Conservation (phyloP, 2,113 vertebrate genomes). For the Perognathus longimembris region DNA sequence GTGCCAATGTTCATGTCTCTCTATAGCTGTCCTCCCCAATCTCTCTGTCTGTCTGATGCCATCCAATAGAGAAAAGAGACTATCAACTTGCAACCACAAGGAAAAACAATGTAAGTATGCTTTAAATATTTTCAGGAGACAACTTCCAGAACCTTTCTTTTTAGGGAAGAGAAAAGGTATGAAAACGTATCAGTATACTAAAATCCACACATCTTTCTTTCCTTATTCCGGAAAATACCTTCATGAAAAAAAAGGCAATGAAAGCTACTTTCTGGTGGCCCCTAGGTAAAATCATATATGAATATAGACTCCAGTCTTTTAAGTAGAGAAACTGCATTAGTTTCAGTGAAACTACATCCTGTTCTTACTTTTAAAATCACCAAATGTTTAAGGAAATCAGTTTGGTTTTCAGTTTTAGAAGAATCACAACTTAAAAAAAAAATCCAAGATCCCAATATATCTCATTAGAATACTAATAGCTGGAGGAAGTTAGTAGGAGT, state of each 20-base stretch:
- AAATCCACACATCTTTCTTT: background rate
- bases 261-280: slow-evolving; percentile 18
- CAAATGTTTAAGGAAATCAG: too few species aligned
- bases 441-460: background rate
- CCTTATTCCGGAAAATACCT: slow-evolving; percentile 5
- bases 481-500: background rate
- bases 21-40: accelerated
- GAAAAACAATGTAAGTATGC: background rate
- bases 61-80: background rate
- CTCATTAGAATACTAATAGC: background rate
- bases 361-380: slow-evolving; percentile 50
- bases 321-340: background rate
- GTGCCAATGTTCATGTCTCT: background rate
- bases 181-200: slow-evolving; percentile 37
- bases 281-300: background rate
- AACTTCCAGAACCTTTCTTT: background rate
- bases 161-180: background rate
- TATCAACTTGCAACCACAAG: slow-evolving; percentile 7
- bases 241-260: background rate
- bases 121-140: background rate
- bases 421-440: slow-evolving; percentile 29
- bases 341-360: slow-evolving; percentile 8
- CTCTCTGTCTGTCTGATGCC: background rate
- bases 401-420: background rate
- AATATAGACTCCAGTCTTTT: slow-evolving; percentile 14